phyloP scores from a whole-genome alignment of 2,888 invertebrate genomes.

The Alviniconcha strummeri region DNA sequence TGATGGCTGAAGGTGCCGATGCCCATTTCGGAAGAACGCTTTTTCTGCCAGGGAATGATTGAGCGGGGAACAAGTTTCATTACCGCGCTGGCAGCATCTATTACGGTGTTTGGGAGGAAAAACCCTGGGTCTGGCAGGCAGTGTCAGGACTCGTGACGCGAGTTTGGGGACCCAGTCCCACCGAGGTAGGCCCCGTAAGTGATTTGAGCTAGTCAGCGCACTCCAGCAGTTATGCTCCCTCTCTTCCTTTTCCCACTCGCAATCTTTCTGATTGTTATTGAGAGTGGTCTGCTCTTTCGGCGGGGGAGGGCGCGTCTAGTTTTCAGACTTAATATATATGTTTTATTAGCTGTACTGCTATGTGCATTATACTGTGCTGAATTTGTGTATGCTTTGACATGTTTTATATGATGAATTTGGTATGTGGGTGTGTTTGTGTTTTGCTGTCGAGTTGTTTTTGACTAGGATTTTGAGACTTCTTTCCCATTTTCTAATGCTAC shows the following conservation, averaged over 20 bases:
- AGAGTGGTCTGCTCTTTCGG: slow-evolving; percentile 9
- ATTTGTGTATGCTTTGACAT: too few relatives aligned
- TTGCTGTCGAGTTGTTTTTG: too few relatives aligned
- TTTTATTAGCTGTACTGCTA: too few relatives aligned
- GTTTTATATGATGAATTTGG: too few relatives aligned
- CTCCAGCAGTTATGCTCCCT: neutral
- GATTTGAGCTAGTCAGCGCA: slow-evolving; percentile 11
- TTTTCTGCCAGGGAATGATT: slow-evolving; percentile 19
- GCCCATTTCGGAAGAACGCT: slow-evolving; percentile 17
- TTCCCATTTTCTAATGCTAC: too few relatives aligned
- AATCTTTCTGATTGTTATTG: neutral
- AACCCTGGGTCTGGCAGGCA: slow-evolving; percentile 17
- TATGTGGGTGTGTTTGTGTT: too few relatives aligned
- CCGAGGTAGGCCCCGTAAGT: slow-evolving; percentile 7
- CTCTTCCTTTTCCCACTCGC: too few relatives aligned
- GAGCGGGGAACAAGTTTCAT: slow-evolving; percentile 27
- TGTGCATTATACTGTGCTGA: too few relatives aligned
- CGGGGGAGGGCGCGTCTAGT: too few relatives aligned
- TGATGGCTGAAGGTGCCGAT: neutral
- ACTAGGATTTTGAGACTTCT: too few relatives aligned
- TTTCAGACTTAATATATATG: too few relatives aligned
- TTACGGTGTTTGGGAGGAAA: slow-evolving; percentile 10
- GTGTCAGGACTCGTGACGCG: slow-evolving; percentile 19
- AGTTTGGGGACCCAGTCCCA: slow-evolving; percentile 23
- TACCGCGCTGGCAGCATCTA: slow-evolving; percentile 20